phyloP scores from a whole-genome alignment of 64 coral and sea anemone genomes.

The Exaiptasia diaphana region DNA sequence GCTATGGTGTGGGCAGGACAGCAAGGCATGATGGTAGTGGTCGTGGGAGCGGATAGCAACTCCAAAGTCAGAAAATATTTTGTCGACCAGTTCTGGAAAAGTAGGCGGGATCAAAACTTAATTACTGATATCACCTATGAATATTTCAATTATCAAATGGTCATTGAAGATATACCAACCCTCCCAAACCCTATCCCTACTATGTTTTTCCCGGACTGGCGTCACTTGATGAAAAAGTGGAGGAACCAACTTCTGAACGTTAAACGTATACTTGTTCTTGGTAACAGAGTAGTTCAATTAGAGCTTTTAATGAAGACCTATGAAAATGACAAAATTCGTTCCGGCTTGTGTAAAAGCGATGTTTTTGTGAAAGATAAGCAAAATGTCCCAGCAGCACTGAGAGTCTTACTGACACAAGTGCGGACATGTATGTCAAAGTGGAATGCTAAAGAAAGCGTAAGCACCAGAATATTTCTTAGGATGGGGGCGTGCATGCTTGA shows the following conservation, averaged over 20 bases:
- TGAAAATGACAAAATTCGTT: constrained; percentile 31
- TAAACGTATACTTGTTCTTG: constrained; percentile 39
- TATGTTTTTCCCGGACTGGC: constrained; percentile 36
- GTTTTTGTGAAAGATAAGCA: constrained; percentile 60
- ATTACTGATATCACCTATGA: too few relatives aligned
- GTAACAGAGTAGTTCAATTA: constrained; percentile 23
- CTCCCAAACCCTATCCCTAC: background rate
- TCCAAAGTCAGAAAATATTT: constrained; percentile 31
- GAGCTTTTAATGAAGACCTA: constrained; percentile 52
- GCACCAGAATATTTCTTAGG: constrained; percentile 32
- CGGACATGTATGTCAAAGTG: constrained; percentile 11
- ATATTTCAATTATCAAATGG: too few relatives aligned
- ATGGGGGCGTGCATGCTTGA: constrained; percentile 24
- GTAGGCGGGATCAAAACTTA: too few relatives aligned
- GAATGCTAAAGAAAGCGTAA: constrained; percentile 5
- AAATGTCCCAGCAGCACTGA: constrained; percentile 46
- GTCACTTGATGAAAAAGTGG: constrained; percentile 61
- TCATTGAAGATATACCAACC: too few relatives aligned
- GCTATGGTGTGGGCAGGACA: constrained; percentile 3
- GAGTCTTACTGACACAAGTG: constrained; percentile 7
- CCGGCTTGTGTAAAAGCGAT: constrained; percentile 46
- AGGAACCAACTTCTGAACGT: constrained; percentile 55
- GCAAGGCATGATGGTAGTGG: constrained; percentile 3
- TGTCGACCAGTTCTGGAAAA: constrained; percentile 18
- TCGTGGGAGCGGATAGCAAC: constrained; percentile 20